These are phyloP conservation scores for Oscheius sp. DNA, from an alignment of 2,888 invertebrate genomes.

Conservation along the genomic window DNA sequence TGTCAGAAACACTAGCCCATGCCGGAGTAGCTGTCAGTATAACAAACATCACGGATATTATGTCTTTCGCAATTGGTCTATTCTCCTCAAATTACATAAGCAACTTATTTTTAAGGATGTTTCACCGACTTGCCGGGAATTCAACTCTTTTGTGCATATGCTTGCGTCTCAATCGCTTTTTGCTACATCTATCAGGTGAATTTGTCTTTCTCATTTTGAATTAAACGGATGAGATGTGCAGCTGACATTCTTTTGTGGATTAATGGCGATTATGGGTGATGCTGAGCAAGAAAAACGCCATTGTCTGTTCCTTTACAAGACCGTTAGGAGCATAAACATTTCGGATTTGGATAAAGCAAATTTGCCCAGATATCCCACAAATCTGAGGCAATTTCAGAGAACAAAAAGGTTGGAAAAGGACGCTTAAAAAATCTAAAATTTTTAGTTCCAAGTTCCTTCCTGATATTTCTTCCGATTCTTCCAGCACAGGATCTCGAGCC, in stretches of 20 bases:
- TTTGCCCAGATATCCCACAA: slow-evolving; percentile 33
- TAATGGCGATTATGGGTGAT: slow-evolving; percentile 88
- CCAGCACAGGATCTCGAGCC: slow-evolving; percentile 29
- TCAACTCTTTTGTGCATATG: slow-evolving; percentile 91
- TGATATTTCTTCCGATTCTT: neutral
- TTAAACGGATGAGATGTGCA: too few species aligned
- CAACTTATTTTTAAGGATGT: slow-evolving; percentile 72
- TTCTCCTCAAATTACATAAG: neutral
- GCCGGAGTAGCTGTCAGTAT: slow-evolving; percentile 85
- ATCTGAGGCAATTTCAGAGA: slow-evolving; percentile 40
- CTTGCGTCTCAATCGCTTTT: slow-evolving; percentile 88
- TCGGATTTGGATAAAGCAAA: slow-evolving; percentile 34
- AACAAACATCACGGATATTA: slow-evolving; percentile 89
- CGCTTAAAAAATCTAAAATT: neutral
- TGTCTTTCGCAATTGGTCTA: slow-evolving; percentile 86
- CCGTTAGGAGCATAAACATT: slow-evolving; percentile 35
- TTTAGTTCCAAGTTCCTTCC: slow-evolving; percentile 8
- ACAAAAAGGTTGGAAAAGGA: slow-evolving; percentile 34
- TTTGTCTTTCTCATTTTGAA: neutral
- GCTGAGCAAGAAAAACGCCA: slow-evolving; percentile 87
- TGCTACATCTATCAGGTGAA: slow-evolving; percentile 84
- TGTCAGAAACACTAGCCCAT: slow-evolving; percentile 61
- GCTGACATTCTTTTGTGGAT: slow-evolving; percentile 89
- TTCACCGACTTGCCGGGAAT: slow-evolving; percentile 92
- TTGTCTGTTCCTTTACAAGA: slow-evolving; percentile 73